phyloP scores from a whole-genome alignment of 2,113 vertebrate genomes.

The Phocoena sinus region DNA sequence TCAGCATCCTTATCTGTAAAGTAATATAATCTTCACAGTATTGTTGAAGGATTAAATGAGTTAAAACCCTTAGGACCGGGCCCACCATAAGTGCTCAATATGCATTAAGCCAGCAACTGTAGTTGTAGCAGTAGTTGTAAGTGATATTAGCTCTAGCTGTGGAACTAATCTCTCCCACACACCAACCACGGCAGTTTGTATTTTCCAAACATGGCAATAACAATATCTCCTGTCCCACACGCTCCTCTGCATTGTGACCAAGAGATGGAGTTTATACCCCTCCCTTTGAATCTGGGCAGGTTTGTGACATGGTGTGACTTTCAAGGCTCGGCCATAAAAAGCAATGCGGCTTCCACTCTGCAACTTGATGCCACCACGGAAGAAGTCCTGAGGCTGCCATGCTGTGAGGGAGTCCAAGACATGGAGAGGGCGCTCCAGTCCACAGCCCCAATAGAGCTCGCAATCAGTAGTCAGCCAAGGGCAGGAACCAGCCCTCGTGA shows the following conservation, averaged over 20 bases:
- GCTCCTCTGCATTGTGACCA: background rate
- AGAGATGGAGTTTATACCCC: background rate
- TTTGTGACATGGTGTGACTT: background rate
- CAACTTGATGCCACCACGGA: background rate
- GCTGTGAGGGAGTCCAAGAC: background rate
- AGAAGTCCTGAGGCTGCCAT: background rate
- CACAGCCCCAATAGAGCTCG: background rate
- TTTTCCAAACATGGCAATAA: background rate
- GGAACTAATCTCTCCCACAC: background rate
- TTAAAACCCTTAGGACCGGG: background rate
- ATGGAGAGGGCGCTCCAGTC: fast-evolving
- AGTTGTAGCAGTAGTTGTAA: background rate
- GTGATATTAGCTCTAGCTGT: background rate
- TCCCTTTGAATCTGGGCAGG: background rate
- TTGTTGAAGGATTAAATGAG: background rate
- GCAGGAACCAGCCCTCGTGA: fast-evolving
- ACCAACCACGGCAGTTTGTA: fast-evolving
- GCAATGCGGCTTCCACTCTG: background rate
- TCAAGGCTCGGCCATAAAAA: background rate
- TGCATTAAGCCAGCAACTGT: background rate
- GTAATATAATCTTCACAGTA: background rate
- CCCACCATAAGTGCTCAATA: background rate
- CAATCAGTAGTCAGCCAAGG: fast-evolving
- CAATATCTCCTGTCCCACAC: background rate
- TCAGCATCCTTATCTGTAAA: background rate